Percentiles rank a stretch among this genome's conserved stretches.
phyloP scores from a whole-genome alignment of 2,113 vertebrate species.

The Notothenia coriiceps region DNA sequence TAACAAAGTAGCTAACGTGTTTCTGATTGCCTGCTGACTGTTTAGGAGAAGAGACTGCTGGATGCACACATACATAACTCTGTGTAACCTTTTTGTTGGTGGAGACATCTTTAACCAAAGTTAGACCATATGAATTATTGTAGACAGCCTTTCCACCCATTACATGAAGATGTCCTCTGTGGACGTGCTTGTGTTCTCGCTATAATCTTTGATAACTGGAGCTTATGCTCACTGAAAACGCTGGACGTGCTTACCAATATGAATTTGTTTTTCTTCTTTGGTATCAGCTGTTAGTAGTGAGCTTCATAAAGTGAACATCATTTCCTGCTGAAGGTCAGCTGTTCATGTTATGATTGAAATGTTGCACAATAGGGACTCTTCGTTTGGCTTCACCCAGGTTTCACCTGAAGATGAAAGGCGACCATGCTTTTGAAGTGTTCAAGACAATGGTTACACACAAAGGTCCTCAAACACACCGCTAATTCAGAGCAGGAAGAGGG shows the following conservation, averaged over 20 bases:
- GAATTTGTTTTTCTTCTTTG: constrained; percentile 52
- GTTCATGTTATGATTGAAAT: not conserved
- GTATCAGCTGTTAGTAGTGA: constrained; percentile 45
- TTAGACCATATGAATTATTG: no score
- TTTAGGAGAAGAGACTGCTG: not conserved
- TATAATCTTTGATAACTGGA: not conserved
- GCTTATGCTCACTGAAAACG: not conserved
- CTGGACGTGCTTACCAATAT: not conserved
- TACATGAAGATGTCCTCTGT: not conserved
- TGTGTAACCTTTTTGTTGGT: not conserved
- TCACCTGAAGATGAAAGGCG: not conserved
- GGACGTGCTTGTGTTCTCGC: constrained; percentile 39
- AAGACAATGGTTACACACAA: constrained; percentile 16
- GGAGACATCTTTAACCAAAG: not conserved
- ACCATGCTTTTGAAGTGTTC: constrained; percentile 1
- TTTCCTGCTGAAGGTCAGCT: not conserved
- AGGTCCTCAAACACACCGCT: constrained; percentile 20
- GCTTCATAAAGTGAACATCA: not conserved
- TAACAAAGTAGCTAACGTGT: not conserved
- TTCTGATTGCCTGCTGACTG: constrained; percentile 8
- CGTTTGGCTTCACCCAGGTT: constrained; percentile 4
- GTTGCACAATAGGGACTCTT: constrained; percentile 9
- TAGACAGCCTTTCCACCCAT: not conserved
- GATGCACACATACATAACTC: not conserved
- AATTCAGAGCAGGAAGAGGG: not conserved